phyloP scores from a whole-genome alignment of 1,140 invertebrate species.

The Cyrtorhinus lividipennis region DNA sequence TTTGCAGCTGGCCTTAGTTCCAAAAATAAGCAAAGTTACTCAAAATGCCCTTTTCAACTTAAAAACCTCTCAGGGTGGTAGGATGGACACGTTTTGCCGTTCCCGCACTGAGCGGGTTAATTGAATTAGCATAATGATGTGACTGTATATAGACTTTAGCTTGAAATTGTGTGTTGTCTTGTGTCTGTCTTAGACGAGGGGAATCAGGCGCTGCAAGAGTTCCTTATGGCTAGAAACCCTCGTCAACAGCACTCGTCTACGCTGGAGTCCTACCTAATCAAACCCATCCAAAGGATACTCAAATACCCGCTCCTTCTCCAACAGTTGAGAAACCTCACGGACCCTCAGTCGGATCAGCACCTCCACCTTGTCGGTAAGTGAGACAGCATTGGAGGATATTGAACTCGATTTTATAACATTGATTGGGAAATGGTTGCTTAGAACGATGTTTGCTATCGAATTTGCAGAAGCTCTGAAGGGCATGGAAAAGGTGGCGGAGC shows the following conservation, averaged over 20 bases:
- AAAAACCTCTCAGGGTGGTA: too few relatives aligned
- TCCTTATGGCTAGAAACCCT: conserved; percentile 82
- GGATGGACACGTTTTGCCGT: too few relatives aligned
- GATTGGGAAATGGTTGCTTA: conserved; percentile 1
- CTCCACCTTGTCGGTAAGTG: conserved; percentile 71
- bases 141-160: too few relatives aligned
- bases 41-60: too few relatives aligned
- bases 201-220: conserved; percentile 90
- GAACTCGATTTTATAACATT: too few relatives aligned
- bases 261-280: conserved; percentile 95
- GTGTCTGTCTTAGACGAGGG: conserved; percentile 58
- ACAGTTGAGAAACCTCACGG: conserved; percentile 86
- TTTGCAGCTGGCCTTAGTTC: too few relatives aligned
- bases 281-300: conserved; percentile 95
- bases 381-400: too few relatives aligned
- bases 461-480: conserved; percentile 73
- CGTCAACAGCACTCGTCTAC: conserved; percentile 92
- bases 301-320: conserved; percentile 94
- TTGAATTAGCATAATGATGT: too few relatives aligned
- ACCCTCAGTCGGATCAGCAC: conserved; percentile 82
- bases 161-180: too few relatives aligned
- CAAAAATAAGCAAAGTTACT: too few relatives aligned
- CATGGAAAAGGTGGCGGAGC: conserved; percentile 99
- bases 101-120: too few relatives aligned
- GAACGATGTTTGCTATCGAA: too few relatives aligned